Evolutionary conservation across 2,113 vertebrate genomes (phyloP).

Genomic region (Hippocampus abdominalis): DNA sequence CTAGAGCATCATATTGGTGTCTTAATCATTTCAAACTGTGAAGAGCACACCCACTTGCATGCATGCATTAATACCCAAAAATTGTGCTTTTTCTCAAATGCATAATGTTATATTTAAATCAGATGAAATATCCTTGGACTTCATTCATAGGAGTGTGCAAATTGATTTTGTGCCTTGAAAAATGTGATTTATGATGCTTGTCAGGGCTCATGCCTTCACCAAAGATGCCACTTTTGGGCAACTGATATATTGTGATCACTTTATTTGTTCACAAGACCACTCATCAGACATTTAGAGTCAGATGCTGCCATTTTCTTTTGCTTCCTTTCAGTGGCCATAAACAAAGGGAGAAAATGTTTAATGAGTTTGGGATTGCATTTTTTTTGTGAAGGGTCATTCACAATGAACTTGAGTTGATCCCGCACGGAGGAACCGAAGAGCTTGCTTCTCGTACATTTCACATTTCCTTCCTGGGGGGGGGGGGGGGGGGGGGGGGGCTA

Average conservation of each 20-base stretch:
- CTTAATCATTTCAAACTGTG: not conserved
- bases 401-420: conserved; percentile 18
- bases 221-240: not conserved
- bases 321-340: not conserved
- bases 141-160: not conserved
- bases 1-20: too few species aligned
- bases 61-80: too few species aligned
- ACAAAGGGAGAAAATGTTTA: not conserved
- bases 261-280: conserved; percentile 20
- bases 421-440: conserved; percentile 12
- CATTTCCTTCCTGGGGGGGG: conserved; percentile 42
- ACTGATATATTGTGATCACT: not conserved
- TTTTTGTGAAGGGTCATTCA: conserved; percentile 18
- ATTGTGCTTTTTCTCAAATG: not conserved
- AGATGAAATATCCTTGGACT: not conserved
- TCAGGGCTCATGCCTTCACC: not conserved
- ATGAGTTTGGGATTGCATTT: not conserved
- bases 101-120: not conserved
- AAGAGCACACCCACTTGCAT: too few species aligned
- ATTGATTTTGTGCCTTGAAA: not conserved
- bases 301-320: not conserved
- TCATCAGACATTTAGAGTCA: conserved; percentile 6
- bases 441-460: conserved; percentile 19
- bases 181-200: not conserved
- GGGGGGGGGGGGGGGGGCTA: conserved; percentile 38